Percentiles rank a stretch among this genome's conserved stretches.
phyloP scores from a whole-genome alignment of 2,797 vertebrate genomes.

The Tiaroga cobitis region DNA sequence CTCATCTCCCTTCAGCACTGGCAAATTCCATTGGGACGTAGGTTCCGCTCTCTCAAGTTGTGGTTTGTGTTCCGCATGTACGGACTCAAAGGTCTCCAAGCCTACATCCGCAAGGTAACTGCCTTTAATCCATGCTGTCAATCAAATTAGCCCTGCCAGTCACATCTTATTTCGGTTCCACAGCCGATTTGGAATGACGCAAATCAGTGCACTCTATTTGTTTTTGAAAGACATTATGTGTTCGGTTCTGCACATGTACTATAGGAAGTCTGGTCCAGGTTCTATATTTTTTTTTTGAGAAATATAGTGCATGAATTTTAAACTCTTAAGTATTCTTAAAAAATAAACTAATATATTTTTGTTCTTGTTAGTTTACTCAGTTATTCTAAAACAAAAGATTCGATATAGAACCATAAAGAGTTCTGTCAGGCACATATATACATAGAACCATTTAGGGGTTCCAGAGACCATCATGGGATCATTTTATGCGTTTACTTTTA shows the following conservation, averaged over 20 bases:
- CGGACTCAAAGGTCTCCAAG: constrained; percentile 88
- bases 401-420: not conserved
- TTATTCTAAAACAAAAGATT: not conserved
- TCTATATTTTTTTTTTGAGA: not conserved
- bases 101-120: constrained; percentile 91
- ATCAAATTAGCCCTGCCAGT: constrained; percentile 71
- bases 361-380: not conserved
- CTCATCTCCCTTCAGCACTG: constrained; percentile 84
- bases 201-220: constrained; percentile 5
- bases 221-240: not conserved
- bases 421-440: not conserved
- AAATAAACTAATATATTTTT: not conserved
- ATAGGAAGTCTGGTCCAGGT: not conserved
- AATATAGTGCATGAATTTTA: too few relatives aligned
- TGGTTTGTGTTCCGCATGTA: constrained; percentile 97
- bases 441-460: too few relatives aligned
- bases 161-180: constrained; percentile 48
- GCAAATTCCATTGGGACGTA: constrained; percentile 93
- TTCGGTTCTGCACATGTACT: not conserved
- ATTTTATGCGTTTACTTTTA: not conserved
- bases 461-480: not conserved
- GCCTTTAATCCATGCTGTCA: constrained; percentile 58
- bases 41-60: constrained; percentile 95
- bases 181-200: constrained; percentile 50
- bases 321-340: not conserved